Conservation (phyloP, 1,140 invertebrate genomes). For the Battus philenor region DNA sequence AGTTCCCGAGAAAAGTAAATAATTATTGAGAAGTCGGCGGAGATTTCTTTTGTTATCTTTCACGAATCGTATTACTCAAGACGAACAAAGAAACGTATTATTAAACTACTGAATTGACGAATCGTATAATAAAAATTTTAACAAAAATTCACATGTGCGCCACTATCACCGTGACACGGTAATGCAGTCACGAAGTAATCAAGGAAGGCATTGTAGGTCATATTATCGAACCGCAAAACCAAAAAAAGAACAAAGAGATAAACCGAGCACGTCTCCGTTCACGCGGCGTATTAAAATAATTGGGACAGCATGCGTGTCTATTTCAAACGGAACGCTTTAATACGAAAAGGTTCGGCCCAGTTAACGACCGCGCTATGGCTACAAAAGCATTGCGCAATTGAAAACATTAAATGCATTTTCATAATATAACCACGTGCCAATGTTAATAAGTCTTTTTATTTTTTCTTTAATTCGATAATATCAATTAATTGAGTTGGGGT, state of each 20-base stretch:
- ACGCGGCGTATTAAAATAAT: slow-evolving; percentile 30
- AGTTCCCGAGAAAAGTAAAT: too few species aligned
- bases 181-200: slow-evolving; percentile 1
- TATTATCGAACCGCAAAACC: neutral
- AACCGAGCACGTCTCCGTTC: slow-evolving; percentile 18
- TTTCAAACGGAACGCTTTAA: slow-evolving; percentile 29
- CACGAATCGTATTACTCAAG: too few species aligned
- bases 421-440: neutral
- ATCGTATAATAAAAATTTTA: too few species aligned
- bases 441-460: too few species aligned
- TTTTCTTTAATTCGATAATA: too few species aligned
- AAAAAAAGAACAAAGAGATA: slow-evolving; percentile 2
- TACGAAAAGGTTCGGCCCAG: slow-evolving; percentile 25
- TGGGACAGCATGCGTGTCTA: slow-evolving; percentile 26
- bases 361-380: slow-evolving; percentile 27
- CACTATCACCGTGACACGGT: neutral
- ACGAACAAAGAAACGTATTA: too few species aligned
- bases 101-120: too few species aligned
- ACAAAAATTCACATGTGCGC: too few species aligned
- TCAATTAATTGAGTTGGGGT: too few species aligned
- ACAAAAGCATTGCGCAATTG: slow-evolving; percentile 28
- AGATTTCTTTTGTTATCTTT: too few species aligned
- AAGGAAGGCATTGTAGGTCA: neutral
- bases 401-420: slow-evolving; percentile 15
- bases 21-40: too few species aligned